These are phyloP conservation scores for Prionailurus bengalensis DNA, from an alignment of 2,113 vertebrate genomes.

Conservation along the genomic window DNA sequence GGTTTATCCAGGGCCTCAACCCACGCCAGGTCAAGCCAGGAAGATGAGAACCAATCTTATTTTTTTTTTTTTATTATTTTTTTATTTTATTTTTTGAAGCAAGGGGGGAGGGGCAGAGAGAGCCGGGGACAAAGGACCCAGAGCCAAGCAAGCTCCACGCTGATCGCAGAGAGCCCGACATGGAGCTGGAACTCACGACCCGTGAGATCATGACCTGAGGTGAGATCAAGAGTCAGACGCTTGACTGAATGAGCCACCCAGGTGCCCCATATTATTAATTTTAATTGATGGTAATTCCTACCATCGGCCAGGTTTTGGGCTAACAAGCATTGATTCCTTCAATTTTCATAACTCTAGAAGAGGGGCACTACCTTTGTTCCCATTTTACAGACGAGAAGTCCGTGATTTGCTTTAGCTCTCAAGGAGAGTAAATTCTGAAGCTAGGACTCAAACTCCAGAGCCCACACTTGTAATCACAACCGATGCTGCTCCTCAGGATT, in stretches of 20 bases:
- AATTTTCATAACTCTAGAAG: neutral
- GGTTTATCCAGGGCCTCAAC: neutral
- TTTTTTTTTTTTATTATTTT: too few species aligned
- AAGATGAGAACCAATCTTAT: neutral
- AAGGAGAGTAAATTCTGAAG: neutral
- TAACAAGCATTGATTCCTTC: neutral
- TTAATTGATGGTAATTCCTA: neutral
- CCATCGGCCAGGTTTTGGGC: neutral
- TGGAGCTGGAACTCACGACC: too few species aligned
- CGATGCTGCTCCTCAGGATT: neutral
- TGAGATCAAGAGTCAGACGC: too few species aligned
- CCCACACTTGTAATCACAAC: neutral
- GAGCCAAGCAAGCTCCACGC: too few species aligned
- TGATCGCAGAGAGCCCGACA: too few species aligned
- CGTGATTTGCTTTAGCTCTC: neutral
- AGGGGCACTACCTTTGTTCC: neutral
- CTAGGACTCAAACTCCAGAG: neutral
- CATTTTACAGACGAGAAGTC: neutral
- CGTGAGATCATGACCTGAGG: too few species aligned
- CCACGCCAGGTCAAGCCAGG: neutral
- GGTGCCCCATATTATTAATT: neutral
- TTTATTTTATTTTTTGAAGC: too few species aligned
- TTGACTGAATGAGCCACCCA: too few species aligned
- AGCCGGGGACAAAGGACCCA: too few species aligned
- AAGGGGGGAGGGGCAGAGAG: too few species aligned